Conservation (phyloP, 2,888 invertebrate genomes). For the Endomychus coccineus region DNA sequence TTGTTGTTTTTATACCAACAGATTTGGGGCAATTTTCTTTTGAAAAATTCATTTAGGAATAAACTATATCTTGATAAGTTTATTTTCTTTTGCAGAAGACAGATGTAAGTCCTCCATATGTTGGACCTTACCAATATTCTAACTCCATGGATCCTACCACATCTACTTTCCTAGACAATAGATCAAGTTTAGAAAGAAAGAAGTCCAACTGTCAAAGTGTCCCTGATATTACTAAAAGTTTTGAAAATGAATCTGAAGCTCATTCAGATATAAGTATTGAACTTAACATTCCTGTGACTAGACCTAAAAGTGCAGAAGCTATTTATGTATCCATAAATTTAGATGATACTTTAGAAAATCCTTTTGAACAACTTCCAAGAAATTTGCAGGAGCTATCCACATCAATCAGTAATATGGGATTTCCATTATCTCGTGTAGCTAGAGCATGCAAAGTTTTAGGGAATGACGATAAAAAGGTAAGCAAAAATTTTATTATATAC, state of each 20-base stretch:
- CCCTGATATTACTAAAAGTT: conserved; percentile 66
- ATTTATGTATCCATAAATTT: conserved; percentile 23
- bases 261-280: conserved; percentile 32
- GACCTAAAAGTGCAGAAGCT: conserved; percentile 28
- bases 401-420: conserved; percentile 81
- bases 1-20: no score
- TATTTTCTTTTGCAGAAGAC: no score
- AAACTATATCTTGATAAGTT: no score
- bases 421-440: conserved; percentile 71
- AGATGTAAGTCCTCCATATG: no score
- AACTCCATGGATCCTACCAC: no score
- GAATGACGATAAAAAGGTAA: conserved; percentile 77
- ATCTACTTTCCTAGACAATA: no score
- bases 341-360: conserved; percentile 30
- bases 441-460: conserved; percentile 73
- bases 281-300: no score
- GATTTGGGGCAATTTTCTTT: no score
- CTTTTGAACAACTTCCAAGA: conserved; percentile 43
- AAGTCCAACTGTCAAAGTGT: conserved; percentile 46
- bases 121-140: no score
- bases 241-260: conserved; percentile 42
- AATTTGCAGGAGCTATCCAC: conserved; percentile 60
- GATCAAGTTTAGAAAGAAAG: no score
- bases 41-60: no score
- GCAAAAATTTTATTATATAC: no score